Base-by-base conservation (phyloP, 1,140 invertebrate genomes). In the Ostrea denselamellosa region DNA sequence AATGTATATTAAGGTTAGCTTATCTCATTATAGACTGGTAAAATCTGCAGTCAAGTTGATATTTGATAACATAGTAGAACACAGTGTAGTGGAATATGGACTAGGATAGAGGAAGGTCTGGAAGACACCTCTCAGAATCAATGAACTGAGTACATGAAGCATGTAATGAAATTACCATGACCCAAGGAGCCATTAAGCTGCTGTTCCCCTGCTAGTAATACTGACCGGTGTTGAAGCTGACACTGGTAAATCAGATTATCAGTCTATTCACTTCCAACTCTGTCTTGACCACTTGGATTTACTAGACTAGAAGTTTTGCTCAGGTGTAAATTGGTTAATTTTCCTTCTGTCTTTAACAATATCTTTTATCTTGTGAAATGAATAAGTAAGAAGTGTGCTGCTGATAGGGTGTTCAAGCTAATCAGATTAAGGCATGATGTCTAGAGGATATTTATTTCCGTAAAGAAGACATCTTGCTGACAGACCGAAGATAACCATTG, bases 311-410 rank as follows among this genome's bases (percentile, higher is more conserved):
- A 62, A 58, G n/a, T 17, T 77, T 34, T 17, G 22, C 28, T 12
- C 68, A 77, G 68, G 68, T 77, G 68, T 77, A 77, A 77, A 77
- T 77, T 77, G 25, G 68, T 77, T 34, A 77, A 77, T 77, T 77
- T 77, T 77, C 68, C 25, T 9, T 34, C 68, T 77, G 68, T 77
- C 68, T 77, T 77, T 25, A 25, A 77, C 68, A 77, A 34, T 34
- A 25, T 77, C 68, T 77, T 77, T 77, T 77, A 77, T 77, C 68
- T 77, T 44, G 68, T 77, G 22, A 28, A 77, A 25, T 77, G 58
- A 62, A 62, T 62, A 62, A 62, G 58, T 62, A 62, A 62, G 58
- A 62, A 17, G 17, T 34, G 5, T 14, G 68, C 68, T 34, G 22
- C 68, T 77, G 28, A 77, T 77, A 34, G 68, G 22, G 68, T 77